Base-by-base conservation (phyloP, 2,888 invertebrate genomes). In the Drosophila kokeensis region DNA sequence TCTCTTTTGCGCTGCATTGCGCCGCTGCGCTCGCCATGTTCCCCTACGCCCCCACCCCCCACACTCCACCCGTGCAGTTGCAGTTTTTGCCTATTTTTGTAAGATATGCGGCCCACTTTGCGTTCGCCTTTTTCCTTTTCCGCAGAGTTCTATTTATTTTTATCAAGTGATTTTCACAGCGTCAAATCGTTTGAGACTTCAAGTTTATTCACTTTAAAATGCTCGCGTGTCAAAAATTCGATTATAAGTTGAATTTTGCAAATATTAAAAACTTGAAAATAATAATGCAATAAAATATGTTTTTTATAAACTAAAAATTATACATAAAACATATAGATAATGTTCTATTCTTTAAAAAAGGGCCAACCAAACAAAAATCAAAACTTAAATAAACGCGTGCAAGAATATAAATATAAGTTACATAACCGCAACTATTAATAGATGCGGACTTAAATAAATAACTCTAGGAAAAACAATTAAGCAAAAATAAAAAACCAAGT, bases 91-190 rank as follows among this genome's bases (percentile, higher is more conserved):
- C 59, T 73, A 69, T 76, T 69, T 73, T 68, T 70, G 52, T 57
- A 52, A 66, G 50, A 69, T 63, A 64, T 66, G 64, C 69, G 76
- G 59, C 74, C 83, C 81, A 81, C 82, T 76, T 73, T 74, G 57
- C 36, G 42, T 58, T 74, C 42, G 62, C 61, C 55, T 36, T 36
- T 63, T 45, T 30, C 34, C 63, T 54, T 71, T 69, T 66, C 45
- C 63, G 52, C 58, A 69, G 62, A 75, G 66, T 63, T 68, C 61
- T 76, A 60, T 76, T 76, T 85, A 76, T 79, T 76, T 82, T 84
- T 76, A 76, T 65, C 55, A 49, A 69, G 52, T 60, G 59, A 75
- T 81, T 81, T 82, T 60, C 58, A 68, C 54, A 48, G 50, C 32
- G 21, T 48, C 15, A 30, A 71, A 50, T 4, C 13, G 49, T 15